phyloP scores from a whole-genome alignment of 2,797 vertebrate species.

The Gephyroberyx darwinii region DNA sequence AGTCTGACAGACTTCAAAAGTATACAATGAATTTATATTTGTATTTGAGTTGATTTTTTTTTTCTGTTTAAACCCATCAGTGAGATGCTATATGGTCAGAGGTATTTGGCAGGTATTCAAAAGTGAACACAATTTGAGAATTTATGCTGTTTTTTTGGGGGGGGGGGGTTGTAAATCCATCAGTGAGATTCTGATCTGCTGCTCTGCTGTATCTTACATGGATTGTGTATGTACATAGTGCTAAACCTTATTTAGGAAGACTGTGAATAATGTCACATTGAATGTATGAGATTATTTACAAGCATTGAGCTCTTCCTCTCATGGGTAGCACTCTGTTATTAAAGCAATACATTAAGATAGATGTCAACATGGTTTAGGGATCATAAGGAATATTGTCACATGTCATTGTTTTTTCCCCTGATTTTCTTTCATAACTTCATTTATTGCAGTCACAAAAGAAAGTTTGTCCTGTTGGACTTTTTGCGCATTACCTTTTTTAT shows the following conservation, averaged over 20 bases:
- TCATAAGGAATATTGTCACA: neutral
- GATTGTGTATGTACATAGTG: constrained; percentile 62
- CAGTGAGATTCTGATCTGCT: constrained; percentile 33
- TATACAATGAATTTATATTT: constrained; percentile 25
- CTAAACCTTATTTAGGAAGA: constrained; percentile 52
- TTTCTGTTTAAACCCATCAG: neutral
- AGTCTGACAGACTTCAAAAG: constrained; percentile 11
- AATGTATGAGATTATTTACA: constrained; percentile 46
- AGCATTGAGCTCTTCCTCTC: constrained; percentile 10
- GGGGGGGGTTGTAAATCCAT: constrained; percentile 35
- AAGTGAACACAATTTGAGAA: neutral
- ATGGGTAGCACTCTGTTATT: constrained; percentile 33
- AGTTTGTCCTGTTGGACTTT: no score
- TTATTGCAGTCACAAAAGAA: no score
- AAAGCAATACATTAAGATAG: constrained; percentile 45
- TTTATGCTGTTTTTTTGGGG: constrained; percentile 54
- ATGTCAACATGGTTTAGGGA: neutral
- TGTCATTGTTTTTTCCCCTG: neutral
- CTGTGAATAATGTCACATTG: constrained; percentile 54
- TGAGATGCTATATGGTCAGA: constrained; percentile 24
- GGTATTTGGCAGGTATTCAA: constrained; percentile 19
- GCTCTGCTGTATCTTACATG: constrained; percentile 24
- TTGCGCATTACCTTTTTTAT: no score
- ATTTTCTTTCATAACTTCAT: neutral
- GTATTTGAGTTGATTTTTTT: constrained; percentile 19